phyloP scores from a whole-genome alignment of 2,888 invertebrate genomes.

The Drosophila barbarae region DNA sequence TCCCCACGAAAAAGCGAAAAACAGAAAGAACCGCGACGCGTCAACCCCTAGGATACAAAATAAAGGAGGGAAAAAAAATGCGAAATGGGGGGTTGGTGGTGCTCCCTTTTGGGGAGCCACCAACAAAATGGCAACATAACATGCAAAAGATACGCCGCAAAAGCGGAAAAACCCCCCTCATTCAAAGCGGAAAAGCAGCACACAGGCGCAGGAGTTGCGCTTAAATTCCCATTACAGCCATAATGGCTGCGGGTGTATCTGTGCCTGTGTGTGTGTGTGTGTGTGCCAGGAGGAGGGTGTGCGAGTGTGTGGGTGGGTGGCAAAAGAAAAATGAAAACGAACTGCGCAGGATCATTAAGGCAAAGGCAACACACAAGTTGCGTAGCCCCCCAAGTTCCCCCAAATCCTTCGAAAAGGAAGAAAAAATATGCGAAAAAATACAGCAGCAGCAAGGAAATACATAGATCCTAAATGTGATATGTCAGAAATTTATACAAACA shows the following conservation, averaged over 20 bases:
- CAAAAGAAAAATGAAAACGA: constrained; percentile 70
- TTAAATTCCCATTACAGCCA: constrained; percentile 76
- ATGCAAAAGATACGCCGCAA: constrained; percentile 73
- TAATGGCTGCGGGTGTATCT: constrained; percentile 68
- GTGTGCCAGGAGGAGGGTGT: constrained; percentile 16
- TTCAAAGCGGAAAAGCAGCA: constrained; percentile 47
- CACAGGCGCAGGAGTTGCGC: constrained; percentile 57
- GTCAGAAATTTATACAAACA: constrained; percentile 62
- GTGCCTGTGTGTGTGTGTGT: constrained; percentile 4
- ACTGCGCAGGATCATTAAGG: constrained; percentile 76
- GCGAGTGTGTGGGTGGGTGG: constrained; percentile 42
- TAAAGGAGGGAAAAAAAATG: not conserved
- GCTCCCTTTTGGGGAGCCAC: constrained; percentile 17
- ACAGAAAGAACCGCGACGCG: constrained; percentile 34
- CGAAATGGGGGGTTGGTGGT: not conserved
- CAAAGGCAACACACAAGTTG: constrained; percentile 14
- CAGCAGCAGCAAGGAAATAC: constrained; percentile 12
- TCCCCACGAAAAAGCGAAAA: not conserved
- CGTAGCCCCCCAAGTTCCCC: constrained; percentile 25
- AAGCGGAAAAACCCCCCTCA: constrained; percentile 62
- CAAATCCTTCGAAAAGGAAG: not conserved
- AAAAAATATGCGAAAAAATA: constrained; percentile 8
- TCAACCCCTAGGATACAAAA: constrained; percentile 17
- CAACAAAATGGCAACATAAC: constrained; percentile 60
- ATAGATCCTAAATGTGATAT: constrained; percentile 54